phyloP scores from a whole-genome alignment of 1,140 invertebrate genomes.

The Bactericera cockerelli region DNA sequence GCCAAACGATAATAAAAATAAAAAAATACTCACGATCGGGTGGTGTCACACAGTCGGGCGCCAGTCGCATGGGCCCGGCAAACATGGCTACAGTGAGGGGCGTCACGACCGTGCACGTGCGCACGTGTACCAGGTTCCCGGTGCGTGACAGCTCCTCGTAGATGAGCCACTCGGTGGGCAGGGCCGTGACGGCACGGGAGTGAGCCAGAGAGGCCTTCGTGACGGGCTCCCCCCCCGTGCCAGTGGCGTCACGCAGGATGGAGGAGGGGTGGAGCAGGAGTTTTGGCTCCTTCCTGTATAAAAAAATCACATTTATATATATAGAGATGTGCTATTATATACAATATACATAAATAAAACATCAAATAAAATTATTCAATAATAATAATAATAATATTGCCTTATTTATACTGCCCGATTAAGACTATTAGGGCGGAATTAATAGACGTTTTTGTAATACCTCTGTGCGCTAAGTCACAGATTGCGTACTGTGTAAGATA shows the following conservation, averaged over 20 bases:
- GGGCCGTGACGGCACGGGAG: slow-evolving; percentile 30
- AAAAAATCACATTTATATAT: slow-evolving; percentile 12
- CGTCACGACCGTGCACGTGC: slow-evolving; percentile 59
- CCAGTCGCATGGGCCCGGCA: slow-evolving; percentile 50
- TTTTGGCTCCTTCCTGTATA: slow-evolving; percentile 48
- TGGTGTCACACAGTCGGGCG: slow-evolving; percentile 39
- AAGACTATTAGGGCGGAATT: too few species aligned
- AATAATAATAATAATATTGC: too few species aligned
- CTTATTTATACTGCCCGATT: too few species aligned
- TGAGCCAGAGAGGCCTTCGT: slow-evolving; percentile 29
- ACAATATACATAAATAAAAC: not conserved
- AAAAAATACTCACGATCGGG: slow-evolving; percentile 34
- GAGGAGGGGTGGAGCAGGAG: slow-evolving; percentile 60
- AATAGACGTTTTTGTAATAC: too few species aligned
- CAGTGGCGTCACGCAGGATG: slow-evolving; percentile 39
- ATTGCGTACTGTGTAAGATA: too few species aligned
- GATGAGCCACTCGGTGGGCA: slow-evolving; percentile 68
- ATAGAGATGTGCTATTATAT: too few species aligned
- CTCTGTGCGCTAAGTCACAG: too few species aligned
- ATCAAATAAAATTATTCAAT: too few species aligned
- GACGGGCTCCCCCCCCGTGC: slow-evolving; percentile 11
- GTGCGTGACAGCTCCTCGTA: slow-evolving; percentile 65
- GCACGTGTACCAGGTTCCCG: slow-evolving; percentile 45
- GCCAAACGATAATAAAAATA: too few species aligned
- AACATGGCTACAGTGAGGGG: slow-evolving; percentile 65